A percentile compares a stretch with the other conserved stretches of the same genome.
These are phyloP conservation scores for Orchestia grillus DNA, from an alignment of 1,140 invertebrate genomes.

Conservation along the genomic window DNA sequence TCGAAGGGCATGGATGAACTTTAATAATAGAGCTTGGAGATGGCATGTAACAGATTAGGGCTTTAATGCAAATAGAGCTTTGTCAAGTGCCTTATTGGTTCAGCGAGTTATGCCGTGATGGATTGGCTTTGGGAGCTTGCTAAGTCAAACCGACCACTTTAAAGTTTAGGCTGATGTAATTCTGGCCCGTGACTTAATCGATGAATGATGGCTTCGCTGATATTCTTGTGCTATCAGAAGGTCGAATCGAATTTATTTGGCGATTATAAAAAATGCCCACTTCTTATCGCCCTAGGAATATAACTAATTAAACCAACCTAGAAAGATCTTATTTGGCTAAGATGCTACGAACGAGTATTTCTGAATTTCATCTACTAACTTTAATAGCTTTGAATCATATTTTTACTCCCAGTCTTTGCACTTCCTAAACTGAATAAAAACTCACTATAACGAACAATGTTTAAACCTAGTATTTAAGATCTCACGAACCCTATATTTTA, in stretches of 20 bases:
- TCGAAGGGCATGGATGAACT: slow-evolving; percentile 42
- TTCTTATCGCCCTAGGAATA: not conserved
- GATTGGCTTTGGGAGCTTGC: not conserved
- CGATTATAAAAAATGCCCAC: not conserved
- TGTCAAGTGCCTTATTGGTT: slow-evolving; percentile 34
- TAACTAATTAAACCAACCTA: not conserved
- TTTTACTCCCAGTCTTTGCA: no score
- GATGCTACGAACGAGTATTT: no score
- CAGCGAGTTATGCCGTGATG: slow-evolving; percentile 23
- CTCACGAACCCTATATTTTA: no score
- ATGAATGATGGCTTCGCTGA: not conserved
- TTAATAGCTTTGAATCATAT: no score
- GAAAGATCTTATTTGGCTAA: no score
- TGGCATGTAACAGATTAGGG: slow-evolving; percentile 42
- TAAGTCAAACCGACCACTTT: slow-evolving; percentile 23
- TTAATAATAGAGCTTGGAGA: slow-evolving; percentile 27
- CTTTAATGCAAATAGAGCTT: slow-evolving; percentile 44
- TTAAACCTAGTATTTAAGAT: no score
- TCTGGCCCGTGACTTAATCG: slow-evolving; percentile 22
- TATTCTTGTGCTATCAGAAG: not conserved
- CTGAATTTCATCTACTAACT: no score
- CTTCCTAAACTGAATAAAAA: no score
- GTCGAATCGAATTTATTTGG: not conserved
- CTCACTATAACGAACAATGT: no score
- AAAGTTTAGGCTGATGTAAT: not conserved